Evolutionary conservation across 2,113 vertebrate genomes (phyloP).

Genomic region (Oncorhynchus clarkii): DNA sequence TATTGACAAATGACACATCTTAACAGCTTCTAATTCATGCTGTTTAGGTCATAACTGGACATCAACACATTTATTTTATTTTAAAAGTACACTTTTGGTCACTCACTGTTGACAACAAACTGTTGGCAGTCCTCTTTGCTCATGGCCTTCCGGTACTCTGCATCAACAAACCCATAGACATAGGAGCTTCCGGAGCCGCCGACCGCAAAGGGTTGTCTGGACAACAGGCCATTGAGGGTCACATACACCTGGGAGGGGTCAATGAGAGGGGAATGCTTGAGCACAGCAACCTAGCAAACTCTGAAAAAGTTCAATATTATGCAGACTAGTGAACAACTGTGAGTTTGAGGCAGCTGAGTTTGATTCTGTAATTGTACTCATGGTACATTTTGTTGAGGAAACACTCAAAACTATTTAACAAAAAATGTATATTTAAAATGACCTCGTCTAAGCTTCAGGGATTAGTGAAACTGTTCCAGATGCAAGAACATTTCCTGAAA

Average conservation of each 20-base stretch:
- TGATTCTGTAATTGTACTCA: too few relatives aligned
- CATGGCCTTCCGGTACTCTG: slow-evolving; percentile 78
- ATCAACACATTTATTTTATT: not conserved
- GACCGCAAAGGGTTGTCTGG: slow-evolving; percentile 78
- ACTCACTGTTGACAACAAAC: slow-evolving; percentile 80
- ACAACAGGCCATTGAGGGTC: slow-evolving; percentile 79
- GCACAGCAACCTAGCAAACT: too few relatives aligned
- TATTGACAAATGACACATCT: not conserved
- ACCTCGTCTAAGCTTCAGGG: too few relatives aligned
- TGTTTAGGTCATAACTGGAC: not conserved
- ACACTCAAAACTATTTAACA: too few relatives aligned
- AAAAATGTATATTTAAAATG: too few relatives aligned
- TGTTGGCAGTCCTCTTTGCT: slow-evolving; percentile 69
- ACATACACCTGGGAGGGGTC: slow-evolving; percentile 76
- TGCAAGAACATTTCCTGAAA: too few relatives aligned
- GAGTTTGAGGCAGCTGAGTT: too few relatives aligned
- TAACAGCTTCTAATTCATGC: not conserved
- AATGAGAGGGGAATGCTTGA: slow-evolving; percentile 7
- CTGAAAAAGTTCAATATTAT: too few relatives aligned
- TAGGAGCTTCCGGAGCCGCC: slow-evolving; percentile 84
- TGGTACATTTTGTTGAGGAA: too few relatives aligned
- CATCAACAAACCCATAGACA: slow-evolving; percentile 84
- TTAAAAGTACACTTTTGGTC: not conserved
- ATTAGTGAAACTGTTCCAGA: too few relatives aligned
- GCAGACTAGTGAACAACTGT: too few relatives aligned